These are phyloP conservation scores for Macropodus opercularis DNA, from an alignment of 2,797 vertebrate species.

Conservation along the genomic window DNA sequence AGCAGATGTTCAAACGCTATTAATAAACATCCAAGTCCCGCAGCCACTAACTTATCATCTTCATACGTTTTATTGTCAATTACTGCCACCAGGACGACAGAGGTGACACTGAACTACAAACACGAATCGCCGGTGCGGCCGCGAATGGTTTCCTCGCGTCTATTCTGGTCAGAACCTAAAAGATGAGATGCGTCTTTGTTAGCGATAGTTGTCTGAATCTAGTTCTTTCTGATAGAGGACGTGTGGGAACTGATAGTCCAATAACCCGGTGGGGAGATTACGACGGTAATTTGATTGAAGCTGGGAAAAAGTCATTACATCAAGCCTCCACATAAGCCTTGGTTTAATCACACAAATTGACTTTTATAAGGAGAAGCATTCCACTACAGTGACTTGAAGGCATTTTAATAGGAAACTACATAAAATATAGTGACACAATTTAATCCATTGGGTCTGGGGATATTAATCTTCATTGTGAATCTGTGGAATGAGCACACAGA, in stretches of 20 bases:
- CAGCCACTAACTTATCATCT: conserved; percentile 40
- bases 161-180: conserved; percentile 31
- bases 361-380: conserved; percentile 74
- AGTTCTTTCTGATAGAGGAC: conserved; percentile 28
- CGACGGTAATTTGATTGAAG: conserved; percentile 71
- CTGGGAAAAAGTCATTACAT: conserved; percentile 74
- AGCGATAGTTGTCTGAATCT: conserved; percentile 31
- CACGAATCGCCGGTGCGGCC: too few species aligned
- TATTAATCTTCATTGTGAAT: conserved; percentile 79
- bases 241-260: conserved; percentile 56
- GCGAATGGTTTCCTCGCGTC: too few species aligned
- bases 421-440: conserved; percentile 74
- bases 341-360: conserved; percentile 81
- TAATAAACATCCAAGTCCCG: conserved; percentile 59
- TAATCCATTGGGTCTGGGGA: conserved; percentile 70
- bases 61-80: conserved; percentile 37
- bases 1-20: conserved; percentile 75
- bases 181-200: conserved; percentile 25
- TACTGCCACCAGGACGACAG: conserved; percentile 22
- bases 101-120: conserved; percentile 21
- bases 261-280: conserved; percentile 73
- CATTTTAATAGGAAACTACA: conserved; percentile 77
- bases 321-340: conserved; percentile 61
- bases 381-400: conserved; percentile 58
- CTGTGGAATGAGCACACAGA: conserved; percentile 56